Conservation (phyloP, 2,888 invertebrate genomes). For the Biston betularia region DNA sequence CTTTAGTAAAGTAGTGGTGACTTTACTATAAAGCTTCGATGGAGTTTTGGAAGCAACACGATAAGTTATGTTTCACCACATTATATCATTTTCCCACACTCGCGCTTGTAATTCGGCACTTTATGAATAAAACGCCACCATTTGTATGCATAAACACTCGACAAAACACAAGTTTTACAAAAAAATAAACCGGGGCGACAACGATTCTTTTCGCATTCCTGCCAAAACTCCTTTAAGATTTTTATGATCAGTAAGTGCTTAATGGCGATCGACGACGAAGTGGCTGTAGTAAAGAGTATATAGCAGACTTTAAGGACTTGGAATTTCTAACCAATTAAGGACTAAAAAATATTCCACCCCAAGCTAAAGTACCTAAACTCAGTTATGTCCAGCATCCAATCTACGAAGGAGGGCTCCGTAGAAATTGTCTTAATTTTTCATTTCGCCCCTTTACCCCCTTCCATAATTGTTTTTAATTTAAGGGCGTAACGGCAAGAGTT, state of each 20-base stretch:
- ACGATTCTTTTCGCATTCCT: no score
- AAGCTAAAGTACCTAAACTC: slow-evolving; percentile 23
- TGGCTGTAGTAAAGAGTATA: neutral
- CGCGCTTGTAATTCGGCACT: no score
- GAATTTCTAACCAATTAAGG: slow-evolving; percentile 11
- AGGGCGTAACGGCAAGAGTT: slow-evolving; percentile 68
- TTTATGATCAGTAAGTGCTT: neutral
- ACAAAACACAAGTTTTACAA: no score
- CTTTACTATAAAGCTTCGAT: no score
- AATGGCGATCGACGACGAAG: neutral
- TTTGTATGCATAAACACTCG: no score
- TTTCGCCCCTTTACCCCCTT: slow-evolving; percentile 62
- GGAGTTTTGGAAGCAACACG: no score
- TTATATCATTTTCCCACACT: no score
- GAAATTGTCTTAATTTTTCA: slow-evolving; percentile 86
- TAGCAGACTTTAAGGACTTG: neutral
- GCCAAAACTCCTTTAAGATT: no score
- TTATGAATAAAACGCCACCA: no score
- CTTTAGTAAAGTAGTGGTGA: no score
- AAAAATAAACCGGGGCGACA: no score
- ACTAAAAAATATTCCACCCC: slow-evolving; percentile 16
- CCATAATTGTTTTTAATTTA: slow-evolving; percentile 85
- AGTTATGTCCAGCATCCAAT: slow-evolving; percentile 45
- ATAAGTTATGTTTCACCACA: no score
- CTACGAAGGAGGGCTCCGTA: slow-evolving; percentile 60